These are phyloP conservation scores for Otocyon megalotis DNA, from an alignment of 2,113 vertebrate species.

Conservation along the genomic window DNA sequence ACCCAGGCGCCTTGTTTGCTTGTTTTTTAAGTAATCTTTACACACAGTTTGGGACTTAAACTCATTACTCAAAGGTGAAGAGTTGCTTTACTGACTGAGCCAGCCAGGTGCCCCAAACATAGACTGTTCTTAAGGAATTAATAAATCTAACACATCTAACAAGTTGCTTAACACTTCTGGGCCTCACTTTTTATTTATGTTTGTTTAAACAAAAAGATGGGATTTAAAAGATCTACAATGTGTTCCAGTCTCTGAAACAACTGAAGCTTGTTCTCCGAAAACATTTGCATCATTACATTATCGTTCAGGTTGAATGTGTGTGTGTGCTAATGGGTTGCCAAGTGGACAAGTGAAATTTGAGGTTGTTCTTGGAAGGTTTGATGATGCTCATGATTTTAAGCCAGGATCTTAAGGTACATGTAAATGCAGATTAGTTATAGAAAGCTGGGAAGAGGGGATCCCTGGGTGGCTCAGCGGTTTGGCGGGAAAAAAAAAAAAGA, in stretches of 20 bases:
- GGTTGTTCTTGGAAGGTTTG: constrained; percentile 5
- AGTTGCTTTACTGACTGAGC: background rate
- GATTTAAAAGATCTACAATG: background rate
- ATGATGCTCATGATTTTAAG: constrained; percentile 50
- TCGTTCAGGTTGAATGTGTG: background rate
- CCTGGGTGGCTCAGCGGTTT: too few species aligned
- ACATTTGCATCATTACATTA: background rate
- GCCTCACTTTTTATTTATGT: background rate
- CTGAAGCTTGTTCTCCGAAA: constrained; percentile 42
- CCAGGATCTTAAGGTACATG: background rate
- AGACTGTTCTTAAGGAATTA: constrained; percentile 28
- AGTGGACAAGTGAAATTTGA: constrained; percentile 12
- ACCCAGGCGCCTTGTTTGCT: background rate
- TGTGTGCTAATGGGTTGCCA: background rate
- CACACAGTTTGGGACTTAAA: background rate
- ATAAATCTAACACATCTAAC: constrained; percentile 10
- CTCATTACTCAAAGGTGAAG: background rate
- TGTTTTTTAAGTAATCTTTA: background rate
- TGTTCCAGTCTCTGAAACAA: constrained; percentile 41
- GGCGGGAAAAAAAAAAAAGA: too few species aligned
- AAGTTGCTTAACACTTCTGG: background rate
- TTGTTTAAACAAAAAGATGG: background rate
- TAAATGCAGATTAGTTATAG: constrained; percentile 2
- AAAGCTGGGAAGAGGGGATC: background rate
- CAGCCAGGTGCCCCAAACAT: background rate